phyloP scores from a whole-genome alignment of 2,888 invertebrate species.

The Andrena bucephala region DNA sequence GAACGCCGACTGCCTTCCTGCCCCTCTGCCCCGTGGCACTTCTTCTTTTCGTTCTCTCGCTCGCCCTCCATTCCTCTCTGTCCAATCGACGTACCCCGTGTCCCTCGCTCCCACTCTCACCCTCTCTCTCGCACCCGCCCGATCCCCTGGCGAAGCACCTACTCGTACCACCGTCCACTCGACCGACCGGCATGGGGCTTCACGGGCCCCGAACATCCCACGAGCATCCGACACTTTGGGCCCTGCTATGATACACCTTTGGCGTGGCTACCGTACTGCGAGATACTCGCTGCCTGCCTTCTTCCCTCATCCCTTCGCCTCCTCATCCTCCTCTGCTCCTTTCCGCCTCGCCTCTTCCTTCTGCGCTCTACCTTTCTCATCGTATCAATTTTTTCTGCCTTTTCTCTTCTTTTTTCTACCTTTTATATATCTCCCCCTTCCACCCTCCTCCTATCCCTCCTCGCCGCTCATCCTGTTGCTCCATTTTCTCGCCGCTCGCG shows the following conservation, averaged over 20 bases:
- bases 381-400: slow-evolving; percentile 58
- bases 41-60: slow-evolving; percentile 49
- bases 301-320: slow-evolving; percentile 56
- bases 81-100: slow-evolving; percentile 3
- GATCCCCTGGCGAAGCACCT: slow-evolving; percentile 43
- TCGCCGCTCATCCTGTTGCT: slow-evolving; percentile 19
- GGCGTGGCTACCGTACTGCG: slow-evolving; percentile 77
- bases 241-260: slow-evolving; percentile 77
- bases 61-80: slow-evolving; percentile 57
- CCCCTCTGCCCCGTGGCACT: slow-evolving; percentile 55
- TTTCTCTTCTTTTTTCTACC: slow-evolving; percentile 23
- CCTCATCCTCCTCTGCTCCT: slow-evolving; percentile 39
- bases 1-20: slow-evolving; percentile 78
- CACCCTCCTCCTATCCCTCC: slow-evolving; percentile 5
- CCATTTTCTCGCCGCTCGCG: slow-evolving; percentile 39
- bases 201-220: slow-evolving; percentile 70
- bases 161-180: slow-evolving; percentile 52
- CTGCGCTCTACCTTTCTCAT: slow-evolving; percentile 55
- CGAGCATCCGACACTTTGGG: slow-evolving; percentile 77
- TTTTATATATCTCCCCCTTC: slow-evolving; percentile 30
- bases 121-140: slow-evolving; percentile 25
- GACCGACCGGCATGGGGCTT: slow-evolving; percentile 57
- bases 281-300: slow-evolving; percentile 67
- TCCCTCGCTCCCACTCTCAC: neutral
- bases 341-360: slow-evolving; percentile 47